Evolutionary conservation across 1,140 invertebrate genomes (phyloP).

Genomic region (Ceratina australensis): DNA sequence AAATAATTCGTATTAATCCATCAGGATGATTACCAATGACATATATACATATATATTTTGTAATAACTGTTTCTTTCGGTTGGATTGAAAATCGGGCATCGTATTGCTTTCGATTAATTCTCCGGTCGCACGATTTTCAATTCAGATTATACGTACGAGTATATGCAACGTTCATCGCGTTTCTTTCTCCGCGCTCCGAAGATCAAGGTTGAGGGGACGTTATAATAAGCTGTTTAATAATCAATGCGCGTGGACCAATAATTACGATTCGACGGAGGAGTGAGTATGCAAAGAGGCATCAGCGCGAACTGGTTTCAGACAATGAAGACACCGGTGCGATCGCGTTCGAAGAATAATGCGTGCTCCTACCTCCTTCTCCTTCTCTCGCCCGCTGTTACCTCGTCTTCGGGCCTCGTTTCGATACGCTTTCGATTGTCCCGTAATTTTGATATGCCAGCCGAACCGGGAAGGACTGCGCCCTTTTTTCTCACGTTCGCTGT

Average conservation of each 20-base stretch:
- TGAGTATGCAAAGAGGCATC: constrained; percentile 74
- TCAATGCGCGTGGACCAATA: constrained; percentile 76
- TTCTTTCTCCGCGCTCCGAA: constrained; percentile 18
- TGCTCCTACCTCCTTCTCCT: constrained; percentile 25
- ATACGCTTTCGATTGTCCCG: constrained; percentile 77
- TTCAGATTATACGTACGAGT: constrained; percentile 29
- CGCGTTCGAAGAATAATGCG: constrained; percentile 62
- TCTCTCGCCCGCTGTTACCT: constrained; percentile 1
- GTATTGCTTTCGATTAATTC: constrained; percentile 34
- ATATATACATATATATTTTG: too few species aligned
- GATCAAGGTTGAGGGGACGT: constrained; percentile 50
- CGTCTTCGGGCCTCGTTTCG: constrained; percentile 58
- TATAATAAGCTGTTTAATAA: constrained; percentile 78
- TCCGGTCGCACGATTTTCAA: constrained; percentile 36
- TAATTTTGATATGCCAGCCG: constrained; percentile 78
- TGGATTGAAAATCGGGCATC: background rate
- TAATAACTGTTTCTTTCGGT: too few species aligned
- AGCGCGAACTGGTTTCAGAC: constrained; percentile 78
- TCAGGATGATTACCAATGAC: too few species aligned
- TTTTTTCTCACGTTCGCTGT: constrained; percentile 70
- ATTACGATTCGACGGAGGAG: constrained; percentile 75
- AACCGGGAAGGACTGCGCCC: constrained; percentile 44
- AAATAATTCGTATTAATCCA: too few species aligned
- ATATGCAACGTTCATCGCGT: constrained; percentile 25
- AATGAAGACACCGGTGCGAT: constrained; percentile 68